A percentile compares a stretch with the other conserved stretches of the same genome.
These are phyloP conservation scores for Callaeas wilsoni DNA, from an alignment of 2,113 vertebrate genomes.

Conservation along the genomic window DNA sequence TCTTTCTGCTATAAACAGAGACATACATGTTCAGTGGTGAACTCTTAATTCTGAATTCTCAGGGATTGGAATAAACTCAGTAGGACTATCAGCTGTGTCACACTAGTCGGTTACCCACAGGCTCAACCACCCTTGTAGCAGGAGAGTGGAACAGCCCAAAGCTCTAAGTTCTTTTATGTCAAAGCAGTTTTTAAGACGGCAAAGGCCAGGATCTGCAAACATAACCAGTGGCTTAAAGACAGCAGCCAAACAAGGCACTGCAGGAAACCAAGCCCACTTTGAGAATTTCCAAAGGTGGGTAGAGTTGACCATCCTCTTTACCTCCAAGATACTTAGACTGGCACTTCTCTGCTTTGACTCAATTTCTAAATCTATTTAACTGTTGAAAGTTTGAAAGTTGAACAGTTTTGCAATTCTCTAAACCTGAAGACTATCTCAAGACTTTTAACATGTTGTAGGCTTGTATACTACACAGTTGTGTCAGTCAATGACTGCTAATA, in stretches of 20 bases:
- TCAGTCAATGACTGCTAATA: background rate
- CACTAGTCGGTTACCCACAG: background rate
- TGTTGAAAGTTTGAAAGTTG: background rate
- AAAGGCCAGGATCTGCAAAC: background rate
- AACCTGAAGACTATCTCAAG: background rate
- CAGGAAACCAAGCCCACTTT: background rate
- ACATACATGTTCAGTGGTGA: background rate
- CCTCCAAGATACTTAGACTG: background rate
- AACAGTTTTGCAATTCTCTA: background rate
- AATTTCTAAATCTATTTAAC: background rate
- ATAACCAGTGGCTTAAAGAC: background rate
- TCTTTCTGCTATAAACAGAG: background rate
- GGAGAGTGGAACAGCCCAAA: background rate
- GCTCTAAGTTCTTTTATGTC: background rate
- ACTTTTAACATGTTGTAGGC: background rate
- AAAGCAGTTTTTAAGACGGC: background rate
- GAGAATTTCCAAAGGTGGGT: background rate
- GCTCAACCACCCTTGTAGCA: background rate
- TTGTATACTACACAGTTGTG: background rate
- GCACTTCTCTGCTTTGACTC: background rate
- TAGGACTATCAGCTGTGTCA: background rate
- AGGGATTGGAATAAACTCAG: background rate
- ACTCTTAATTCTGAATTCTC: background rate
- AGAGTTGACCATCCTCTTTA: background rate
- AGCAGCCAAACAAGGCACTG: background rate